A percentile compares a stretch with the other conserved stretches of the same genome.
Conservation (phyloP, 2,888 invertebrate species). For the Cephus runcator region DNA sequence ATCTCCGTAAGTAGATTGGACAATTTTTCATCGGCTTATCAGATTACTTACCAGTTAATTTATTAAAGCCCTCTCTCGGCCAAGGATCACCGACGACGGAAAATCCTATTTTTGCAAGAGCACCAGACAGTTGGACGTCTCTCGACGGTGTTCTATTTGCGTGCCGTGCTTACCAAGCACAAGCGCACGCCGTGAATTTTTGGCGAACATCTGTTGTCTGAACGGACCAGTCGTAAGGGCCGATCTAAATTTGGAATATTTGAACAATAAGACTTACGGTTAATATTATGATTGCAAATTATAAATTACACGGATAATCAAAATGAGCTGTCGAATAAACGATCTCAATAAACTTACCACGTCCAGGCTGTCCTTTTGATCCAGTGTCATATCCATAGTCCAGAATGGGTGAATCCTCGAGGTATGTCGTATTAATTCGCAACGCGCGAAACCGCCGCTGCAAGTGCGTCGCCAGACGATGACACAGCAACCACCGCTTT, state of each 20-base stretch:
- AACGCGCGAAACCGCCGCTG: constrained; percentile 6
- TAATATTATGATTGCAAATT: background rate
- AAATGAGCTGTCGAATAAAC: background rate
- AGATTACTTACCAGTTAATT: background rate
- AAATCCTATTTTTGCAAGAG: constrained; percentile 59
- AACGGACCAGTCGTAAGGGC: background rate
- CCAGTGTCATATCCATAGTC: background rate
- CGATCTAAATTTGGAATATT: constrained; percentile 3
- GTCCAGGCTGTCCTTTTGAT: background rate
- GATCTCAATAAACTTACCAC: background rate
- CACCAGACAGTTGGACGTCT: constrained; percentile 62
- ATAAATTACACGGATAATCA: background rate
- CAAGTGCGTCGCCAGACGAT: constrained; percentile 49
- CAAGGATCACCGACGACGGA: constrained; percentile 16
- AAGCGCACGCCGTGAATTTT: constrained; percentile 25
- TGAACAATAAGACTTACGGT: background rate
- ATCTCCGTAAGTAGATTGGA: background rate
- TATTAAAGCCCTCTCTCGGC: background rate
- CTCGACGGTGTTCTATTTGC: constrained; percentile 42
- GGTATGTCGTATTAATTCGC: background rate
- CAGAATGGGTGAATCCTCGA: background rate
- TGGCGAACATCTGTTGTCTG: constrained; percentile 34
- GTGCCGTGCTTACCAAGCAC: constrained; percentile 29
- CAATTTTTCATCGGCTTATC: background rate
- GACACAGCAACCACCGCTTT: constrained; percentile 47